These are phyloP conservation scores for Coluber constrictor DNA, from an alignment of 2,797 vertebrate species.

Conservation along the genomic window DNA sequence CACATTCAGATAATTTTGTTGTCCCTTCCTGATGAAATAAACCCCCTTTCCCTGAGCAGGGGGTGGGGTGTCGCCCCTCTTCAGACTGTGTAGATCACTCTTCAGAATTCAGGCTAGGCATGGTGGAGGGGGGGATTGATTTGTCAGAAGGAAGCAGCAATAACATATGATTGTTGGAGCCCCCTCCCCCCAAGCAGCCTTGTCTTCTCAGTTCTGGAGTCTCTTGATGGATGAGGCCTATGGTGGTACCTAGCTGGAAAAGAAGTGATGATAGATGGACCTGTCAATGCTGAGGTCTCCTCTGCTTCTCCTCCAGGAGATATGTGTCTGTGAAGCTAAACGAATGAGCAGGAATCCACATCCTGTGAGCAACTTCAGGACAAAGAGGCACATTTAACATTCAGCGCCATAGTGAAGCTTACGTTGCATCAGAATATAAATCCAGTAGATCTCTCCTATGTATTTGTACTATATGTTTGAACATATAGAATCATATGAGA, in stretches of 20 bases:
- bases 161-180: not conserved
- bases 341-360: not conserved
- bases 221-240: conserved; percentile 1
- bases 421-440: not conserved
- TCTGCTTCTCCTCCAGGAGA: not conserved
- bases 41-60: not conserved
- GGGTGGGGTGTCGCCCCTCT: not conserved
- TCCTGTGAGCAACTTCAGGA: not conserved
- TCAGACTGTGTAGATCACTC: not conserved
- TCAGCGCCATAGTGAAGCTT: not conserved
- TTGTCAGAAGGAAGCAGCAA: not conserved
- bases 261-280: conserved; percentile 4
- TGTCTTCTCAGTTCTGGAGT: not conserved
- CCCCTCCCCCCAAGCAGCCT: not conserved
- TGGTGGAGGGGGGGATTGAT: not conserved
- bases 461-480: not conserved
- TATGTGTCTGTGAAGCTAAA: not conserved
- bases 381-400: not conserved
- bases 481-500: not conserved
- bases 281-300: not conserved
- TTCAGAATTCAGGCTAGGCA: not conserved
- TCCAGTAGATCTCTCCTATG: not conserved
- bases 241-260: not conserved
- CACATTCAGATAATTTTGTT: not conserved
- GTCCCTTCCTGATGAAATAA: not conserved